Conservation (phyloP, 2,888 invertebrate species). For the Dasypolia templi region DNA sequence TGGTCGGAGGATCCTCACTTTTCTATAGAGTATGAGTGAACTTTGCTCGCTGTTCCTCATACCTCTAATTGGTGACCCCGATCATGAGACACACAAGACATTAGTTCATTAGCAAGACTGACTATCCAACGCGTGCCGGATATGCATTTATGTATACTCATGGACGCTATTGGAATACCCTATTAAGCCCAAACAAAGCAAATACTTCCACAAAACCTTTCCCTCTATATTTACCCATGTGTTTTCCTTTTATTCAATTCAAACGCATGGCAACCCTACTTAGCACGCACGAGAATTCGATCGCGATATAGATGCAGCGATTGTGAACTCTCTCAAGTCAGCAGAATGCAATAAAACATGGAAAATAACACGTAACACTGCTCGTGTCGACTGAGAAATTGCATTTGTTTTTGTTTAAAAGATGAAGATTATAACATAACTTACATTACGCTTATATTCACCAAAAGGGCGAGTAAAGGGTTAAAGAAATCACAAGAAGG, state of each 20-base stretch:
- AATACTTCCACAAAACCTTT: neutral
- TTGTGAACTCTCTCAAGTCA: slow-evolving; percentile 65
- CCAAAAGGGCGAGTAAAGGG: neutral
- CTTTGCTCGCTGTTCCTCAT: too few relatives aligned
- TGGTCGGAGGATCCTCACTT: too few relatives aligned
- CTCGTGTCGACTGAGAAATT: slow-evolving; percentile 24
- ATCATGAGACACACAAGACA: too few relatives aligned
- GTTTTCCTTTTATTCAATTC: slow-evolving; percentile 7
- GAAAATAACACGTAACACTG: slow-evolving; percentile 39
- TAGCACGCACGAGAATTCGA: slow-evolving; percentile 49
- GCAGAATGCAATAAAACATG: slow-evolving; percentile 65
- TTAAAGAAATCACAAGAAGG: neutral
- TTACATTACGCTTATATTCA: neutral
- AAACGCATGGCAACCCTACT: slow-evolving; percentile 49
- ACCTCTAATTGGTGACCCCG: too few relatives aligned
- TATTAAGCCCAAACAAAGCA: neutral
- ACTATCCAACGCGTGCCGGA: too few relatives aligned
- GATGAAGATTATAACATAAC: neutral
- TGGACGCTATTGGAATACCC: too few relatives aligned
- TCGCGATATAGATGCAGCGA: slow-evolving; percentile 67
- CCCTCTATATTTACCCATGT: neutral
- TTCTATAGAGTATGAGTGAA: too few relatives aligned
- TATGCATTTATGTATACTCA: too few relatives aligned
- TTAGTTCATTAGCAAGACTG: too few relatives aligned
- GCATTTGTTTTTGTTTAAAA: neutral